A percentile compares a stretch with the other conserved stretches of the same genome.
These are phyloP conservation scores for Zele albiditarsus DNA, from an alignment of 2,888 invertebrate species.

Conservation along the genomic window DNA sequence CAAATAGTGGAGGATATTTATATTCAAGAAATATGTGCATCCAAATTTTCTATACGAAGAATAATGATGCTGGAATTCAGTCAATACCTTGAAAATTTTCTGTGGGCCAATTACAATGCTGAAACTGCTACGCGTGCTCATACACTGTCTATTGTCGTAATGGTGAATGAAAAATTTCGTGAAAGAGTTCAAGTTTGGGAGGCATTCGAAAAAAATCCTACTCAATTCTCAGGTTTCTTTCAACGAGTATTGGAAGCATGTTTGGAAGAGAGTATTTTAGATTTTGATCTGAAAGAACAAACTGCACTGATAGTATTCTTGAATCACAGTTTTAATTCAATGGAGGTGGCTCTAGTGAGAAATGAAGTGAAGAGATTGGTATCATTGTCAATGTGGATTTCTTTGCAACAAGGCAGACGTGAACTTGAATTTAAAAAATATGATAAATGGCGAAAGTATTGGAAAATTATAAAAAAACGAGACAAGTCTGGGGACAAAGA, in stretches of 20 bases:
- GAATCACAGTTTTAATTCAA: slow-evolving; percentile 97
- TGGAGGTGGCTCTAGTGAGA: slow-evolving; percentile 95
- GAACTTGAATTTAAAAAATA: slow-evolving; percentile 89
- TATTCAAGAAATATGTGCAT: slow-evolving; percentile 87
- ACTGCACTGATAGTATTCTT: slow-evolving; percentile 92
- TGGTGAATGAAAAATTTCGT: slow-evolving; percentile 98
- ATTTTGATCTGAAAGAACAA: slow-evolving; percentile 80
- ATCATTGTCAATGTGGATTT: slow-evolving; percentile 96
- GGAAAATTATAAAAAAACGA: slow-evolving; percentile 91
- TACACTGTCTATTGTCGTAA: slow-evolving; percentile 96
- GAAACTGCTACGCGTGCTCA: slow-evolving; percentile 87
- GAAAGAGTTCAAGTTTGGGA: slow-evolving; percentile 98
- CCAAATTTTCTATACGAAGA: slow-evolving; percentile 88
- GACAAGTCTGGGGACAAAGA: slow-evolving; percentile 82
- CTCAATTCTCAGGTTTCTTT: slow-evolving; percentile 87
- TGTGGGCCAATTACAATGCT: slow-evolving; percentile 95
- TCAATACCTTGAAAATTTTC: slow-evolving; percentile 95
- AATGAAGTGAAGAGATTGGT: slow-evolving; percentile 93
- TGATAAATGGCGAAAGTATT: slow-evolving; percentile 94
- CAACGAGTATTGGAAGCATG: slow-evolving; percentile 86
- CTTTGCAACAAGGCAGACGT: slow-evolving; percentile 87
- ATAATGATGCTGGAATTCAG: slow-evolving; percentile 98
- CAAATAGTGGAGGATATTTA: slow-evolving; percentile 92
- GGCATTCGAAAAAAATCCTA: slow-evolving; percentile 85
- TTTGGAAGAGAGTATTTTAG: slow-evolving; percentile 77